These are phyloP conservation scores for Cenopis cana DNA, from an alignment of 2,888 invertebrate genomes.

Conservation along the genomic window DNA sequence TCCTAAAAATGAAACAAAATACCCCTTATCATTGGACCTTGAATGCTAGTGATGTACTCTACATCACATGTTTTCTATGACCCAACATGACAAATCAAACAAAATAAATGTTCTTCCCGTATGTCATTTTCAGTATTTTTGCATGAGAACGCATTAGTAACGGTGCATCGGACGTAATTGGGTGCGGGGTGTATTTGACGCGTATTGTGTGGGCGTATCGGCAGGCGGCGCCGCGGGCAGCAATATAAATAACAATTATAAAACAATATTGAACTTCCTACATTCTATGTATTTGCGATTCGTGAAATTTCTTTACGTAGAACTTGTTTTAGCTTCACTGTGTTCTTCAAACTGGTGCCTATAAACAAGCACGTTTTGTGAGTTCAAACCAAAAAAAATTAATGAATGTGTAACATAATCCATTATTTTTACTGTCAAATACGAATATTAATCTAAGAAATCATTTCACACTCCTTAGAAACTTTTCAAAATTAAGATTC, in stretches of 20 bases:
- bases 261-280: neutral
- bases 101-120: slow-evolving; percentile 20
- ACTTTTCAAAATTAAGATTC: slow-evolving; percentile 27
- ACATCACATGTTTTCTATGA: neutral
- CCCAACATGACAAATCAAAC: neutral
- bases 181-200: slow-evolving; percentile 58
- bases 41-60: no score
- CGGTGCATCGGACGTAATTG: slow-evolving; percentile 64
- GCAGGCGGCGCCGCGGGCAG: slow-evolving; percentile 12
- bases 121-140: slow-evolving; percentile 42
- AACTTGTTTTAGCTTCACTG: neutral
- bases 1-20: no score
- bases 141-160: slow-evolving; percentile 57
- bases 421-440: neutral
- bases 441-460: slow-evolving; percentile 5
- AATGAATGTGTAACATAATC: no score
- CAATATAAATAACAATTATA: slow-evolving; percentile 31
- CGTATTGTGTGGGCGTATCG: slow-evolving; percentile 52
- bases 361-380: no score
- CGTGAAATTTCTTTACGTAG: neutral
- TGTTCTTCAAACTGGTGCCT: neutral
- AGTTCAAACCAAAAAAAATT: no score
- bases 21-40: no score
- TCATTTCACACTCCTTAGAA: slow-evolving; percentile 16
- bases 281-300: neutral